Base-by-base conservation (phyloP, 2,888 invertebrate genomes). In the Bellardia pandia region DNA sequence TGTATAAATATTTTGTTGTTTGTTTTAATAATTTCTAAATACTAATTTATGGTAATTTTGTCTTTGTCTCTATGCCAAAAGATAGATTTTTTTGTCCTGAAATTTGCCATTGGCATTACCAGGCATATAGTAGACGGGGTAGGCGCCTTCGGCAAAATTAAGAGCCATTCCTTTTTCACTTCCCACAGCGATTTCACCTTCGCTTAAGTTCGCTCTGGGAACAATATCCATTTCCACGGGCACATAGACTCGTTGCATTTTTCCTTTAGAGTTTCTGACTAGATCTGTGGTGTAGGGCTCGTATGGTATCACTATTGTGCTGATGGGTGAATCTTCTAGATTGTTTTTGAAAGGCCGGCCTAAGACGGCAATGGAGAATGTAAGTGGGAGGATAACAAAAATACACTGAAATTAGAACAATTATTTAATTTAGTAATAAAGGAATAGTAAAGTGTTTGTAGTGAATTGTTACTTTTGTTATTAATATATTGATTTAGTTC, bases 81-180 rank as follows among this genome's bases (percentile, higher is more conserved):
- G 23, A 8, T 88, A 90, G 23, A 91, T 91, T 87, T 87, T 90
- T 69, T 74, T 81, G 0, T 91, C 90, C 83, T 90, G 90, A 80
- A 92, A 92, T 78, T 88, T 88, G 13, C 92, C 92, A 89, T 91
- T 92, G 3, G 90, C 90, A 86, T 88, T 89, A 16, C 91, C 90
- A 1, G 91, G 89, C 79, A 90, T 90, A 64, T 91, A 92, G 75
- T 89, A 91, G 66, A 91, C 91, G 0, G 91, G 91, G 88, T 91
- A 91, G 5, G 91, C 91, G 5, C 91, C 91, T 11, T 91, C 91
- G 11, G 90, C 90, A 13, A 91, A 89, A 51, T 90, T 90, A 6
- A 90, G 85, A 9, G 89, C 62, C 11, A 76, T 72, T 0, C 89
- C 89, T 53, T 88, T 88, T 71, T 56, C 48, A 30, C 85, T 86